Percentiles rank a stretch among this genome's conserved stretches.
Conservation (phyloP, 2,113 vertebrate genomes). For the Rhizomys pruinosus region DNA sequence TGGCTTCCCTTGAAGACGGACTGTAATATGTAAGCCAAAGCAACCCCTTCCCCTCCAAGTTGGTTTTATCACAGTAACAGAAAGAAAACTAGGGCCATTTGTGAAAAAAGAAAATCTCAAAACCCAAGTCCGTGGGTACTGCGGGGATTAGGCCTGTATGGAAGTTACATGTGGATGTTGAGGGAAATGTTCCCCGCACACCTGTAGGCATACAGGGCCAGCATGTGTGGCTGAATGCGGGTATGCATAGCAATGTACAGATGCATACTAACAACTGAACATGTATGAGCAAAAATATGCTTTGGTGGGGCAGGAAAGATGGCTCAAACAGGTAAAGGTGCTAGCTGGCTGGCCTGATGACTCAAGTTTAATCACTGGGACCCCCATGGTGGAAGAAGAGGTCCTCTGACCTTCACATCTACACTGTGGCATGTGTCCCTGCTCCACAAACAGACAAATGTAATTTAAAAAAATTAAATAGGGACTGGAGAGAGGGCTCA, state of each 20-base stretch:
- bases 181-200: neutral
- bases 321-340: neutral
- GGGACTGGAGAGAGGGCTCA: no score
- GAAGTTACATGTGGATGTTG: neutral
- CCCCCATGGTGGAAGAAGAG: neutral
- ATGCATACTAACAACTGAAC: neutral
- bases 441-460: no score
- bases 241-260: neutral
- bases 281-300: neutral
- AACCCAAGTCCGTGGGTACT: neutral
- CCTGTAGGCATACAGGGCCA: accelerated
- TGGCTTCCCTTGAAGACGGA: no score
- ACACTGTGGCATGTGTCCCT: neutral
- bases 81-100: no score
- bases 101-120: neutral
- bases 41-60: no score
- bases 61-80: no score
- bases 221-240: neutral
- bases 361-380: no score
- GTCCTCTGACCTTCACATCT: neutral
- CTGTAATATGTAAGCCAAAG: no score
- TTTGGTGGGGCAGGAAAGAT: neutral
- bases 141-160: neutral
- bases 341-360: neutral
- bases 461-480: no score